A percentile compares a stretch with the other conserved stretches of the same genome.
Conservation (phyloP, 2,797 vertebrate genomes). For the Sylvia borin region DNA sequence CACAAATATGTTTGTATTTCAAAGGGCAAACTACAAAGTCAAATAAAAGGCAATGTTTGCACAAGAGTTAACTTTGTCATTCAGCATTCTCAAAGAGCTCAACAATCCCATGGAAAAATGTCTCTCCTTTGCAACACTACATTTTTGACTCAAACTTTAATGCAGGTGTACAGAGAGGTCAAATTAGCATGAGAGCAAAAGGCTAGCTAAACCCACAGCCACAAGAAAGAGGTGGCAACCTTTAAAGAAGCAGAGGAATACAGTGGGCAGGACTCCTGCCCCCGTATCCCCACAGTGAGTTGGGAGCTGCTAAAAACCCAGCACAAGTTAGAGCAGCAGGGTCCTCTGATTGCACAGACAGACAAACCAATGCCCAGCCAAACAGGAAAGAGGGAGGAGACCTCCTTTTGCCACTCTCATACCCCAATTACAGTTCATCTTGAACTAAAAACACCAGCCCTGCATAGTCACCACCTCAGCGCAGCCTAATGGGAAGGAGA, state of each 20-base stretch:
- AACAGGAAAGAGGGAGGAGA: background rate
- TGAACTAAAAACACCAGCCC: background rate
- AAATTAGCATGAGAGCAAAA: background rate
- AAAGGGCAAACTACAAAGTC: conserved; percentile 60
- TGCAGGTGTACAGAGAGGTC: background rate
- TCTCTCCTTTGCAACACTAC: background rate
- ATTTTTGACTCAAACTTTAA: conserved; percentile 7
- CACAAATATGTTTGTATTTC: conserved; percentile 61
- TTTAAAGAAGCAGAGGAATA: background rate
- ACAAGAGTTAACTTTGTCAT: conserved; percentile 43
- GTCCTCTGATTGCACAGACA: background rate
- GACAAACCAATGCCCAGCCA: background rate
- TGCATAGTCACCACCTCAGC: background rate
- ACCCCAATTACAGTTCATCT: background rate
- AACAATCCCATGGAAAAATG: background rate
- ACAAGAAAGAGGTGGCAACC: background rate
- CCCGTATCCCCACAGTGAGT: background rate
- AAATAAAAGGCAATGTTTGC: conserved; percentile 43
- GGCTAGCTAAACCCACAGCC: background rate
- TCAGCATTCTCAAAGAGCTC: conserved; percentile 33
- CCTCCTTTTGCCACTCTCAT: background rate
- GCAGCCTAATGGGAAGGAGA: background rate
- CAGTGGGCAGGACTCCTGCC: background rate
- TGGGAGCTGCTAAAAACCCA: background rate
- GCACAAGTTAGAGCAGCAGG: background rate